Evolutionary conservation across 2,888 invertebrate species (phyloP), one percentile per base, ranked within the genome.

Genomic region (Drosophila gaucha): DNA sequence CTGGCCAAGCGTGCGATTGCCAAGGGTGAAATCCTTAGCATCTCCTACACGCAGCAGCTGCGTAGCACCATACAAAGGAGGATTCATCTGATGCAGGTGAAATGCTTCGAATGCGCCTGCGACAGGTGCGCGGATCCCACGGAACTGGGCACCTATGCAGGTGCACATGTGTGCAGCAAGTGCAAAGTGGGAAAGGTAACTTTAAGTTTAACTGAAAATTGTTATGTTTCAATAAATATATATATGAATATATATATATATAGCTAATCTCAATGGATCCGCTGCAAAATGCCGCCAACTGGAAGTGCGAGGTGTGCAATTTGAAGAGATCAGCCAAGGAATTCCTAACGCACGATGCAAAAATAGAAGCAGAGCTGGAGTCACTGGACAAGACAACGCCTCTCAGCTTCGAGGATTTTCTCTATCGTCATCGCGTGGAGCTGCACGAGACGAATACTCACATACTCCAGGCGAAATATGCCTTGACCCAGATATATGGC

Each of bases 31-130:
- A 91, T 94, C 41, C 94, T 96, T 39, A 94, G 94, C 26, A 93
- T 94, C 0, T 94, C 95, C 0, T 96, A 96, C 84, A 95, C 95
- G 0, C 95, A 96, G 89, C 93, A 94, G 0, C 89, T 96, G 43
- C 94, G 94, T 92, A 95, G 95, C 14, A 96, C 96, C 2, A 91
- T 95, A 14, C 93, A 94, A 64, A 92, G 96, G 46, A 91, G 95
- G 73, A 92, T 93, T 74, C 94, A 94, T 90, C 90, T 96, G 3
- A 92, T 92, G 74, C 92, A 92, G 51, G 92, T 92, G 2, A 96
- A 96, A 90, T 95, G 94, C 88, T 95, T 96, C 74, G 93, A 94
- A 49, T 96, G 96, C 80, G 91, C 91, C 36, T 96, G 96, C 76
- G 90, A 91, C 0, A 92, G 96, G 64, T 96, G 96, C 80, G 90